phyloP scores from a whole-genome alignment of 2,113 vertebrate genomes.

The Brachypteracias leptosomus region DNA sequence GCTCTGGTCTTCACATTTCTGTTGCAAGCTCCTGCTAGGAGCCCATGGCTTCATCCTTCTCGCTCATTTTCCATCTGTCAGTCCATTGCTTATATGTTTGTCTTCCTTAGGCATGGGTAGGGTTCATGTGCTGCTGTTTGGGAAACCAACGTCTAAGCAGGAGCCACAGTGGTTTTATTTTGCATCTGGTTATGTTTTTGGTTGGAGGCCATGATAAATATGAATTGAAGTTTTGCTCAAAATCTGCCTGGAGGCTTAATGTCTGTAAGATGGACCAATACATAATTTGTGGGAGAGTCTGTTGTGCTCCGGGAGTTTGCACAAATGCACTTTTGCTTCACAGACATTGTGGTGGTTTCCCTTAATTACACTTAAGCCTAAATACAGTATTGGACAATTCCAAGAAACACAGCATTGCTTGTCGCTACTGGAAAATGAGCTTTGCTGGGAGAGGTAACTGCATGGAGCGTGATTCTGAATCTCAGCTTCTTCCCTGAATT shows the following conservation, averaged over 20 bases:
- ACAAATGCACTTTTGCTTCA: not conserved
- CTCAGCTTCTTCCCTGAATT: not conserved
- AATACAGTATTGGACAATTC: not conserved
- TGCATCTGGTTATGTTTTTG: not conserved
- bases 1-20: not conserved
- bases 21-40: accelerated
- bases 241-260: not conserved
- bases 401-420: accelerated
- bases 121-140: not conserved
- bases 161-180: not conserved
- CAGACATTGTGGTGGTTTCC: not conserved
- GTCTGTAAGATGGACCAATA: not conserved
- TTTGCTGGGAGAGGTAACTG: not conserved
- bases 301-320: not conserved
- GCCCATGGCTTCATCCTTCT: not conserved
- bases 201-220: not conserved
- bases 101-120: not conserved
- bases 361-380: not conserved
- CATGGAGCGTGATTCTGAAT: not conserved
- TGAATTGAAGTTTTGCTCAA: not conserved
- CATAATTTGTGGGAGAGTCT: not conserved
- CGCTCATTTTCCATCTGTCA: accelerated
- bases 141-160: not conserved
- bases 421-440: not conserved
- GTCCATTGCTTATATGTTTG: not conserved